These are phyloP conservation scores for Gryllus bimaculatus DNA, from an alignment of 1,140 invertebrate genomes.

Conservation along the genomic window DNA sequence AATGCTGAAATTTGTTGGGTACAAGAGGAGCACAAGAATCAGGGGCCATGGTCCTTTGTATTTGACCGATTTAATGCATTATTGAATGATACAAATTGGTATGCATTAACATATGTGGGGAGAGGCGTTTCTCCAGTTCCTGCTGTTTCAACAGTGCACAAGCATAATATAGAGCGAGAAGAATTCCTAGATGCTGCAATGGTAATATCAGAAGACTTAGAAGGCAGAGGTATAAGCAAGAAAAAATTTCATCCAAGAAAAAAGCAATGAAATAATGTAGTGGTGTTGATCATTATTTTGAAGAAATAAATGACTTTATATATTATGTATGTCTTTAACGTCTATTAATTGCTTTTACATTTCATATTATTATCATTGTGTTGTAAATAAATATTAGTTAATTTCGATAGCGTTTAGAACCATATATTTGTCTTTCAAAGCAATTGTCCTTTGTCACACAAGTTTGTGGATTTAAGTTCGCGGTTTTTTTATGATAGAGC, in stretches of 20 bases:
- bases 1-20: neutral
- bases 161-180: neutral
- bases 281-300: too few relatives aligned
- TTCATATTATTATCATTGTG: too few relatives aligned
- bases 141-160: neutral
- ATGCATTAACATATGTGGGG: neutral
- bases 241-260: neutral
- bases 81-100: neutral
- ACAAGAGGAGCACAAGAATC: neutral
- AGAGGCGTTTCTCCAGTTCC: neutral
- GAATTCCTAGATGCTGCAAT: neutral
- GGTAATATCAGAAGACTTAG: neutral
- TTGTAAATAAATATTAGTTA: too few relatives aligned
- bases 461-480: too few relatives aligned
- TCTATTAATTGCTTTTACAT: too few relatives aligned
- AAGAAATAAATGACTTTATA: too few relatives aligned
- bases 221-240: neutral
- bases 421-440: too few relatives aligned
- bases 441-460: too few relatives aligned
- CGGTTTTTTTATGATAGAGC: too few relatives aligned
- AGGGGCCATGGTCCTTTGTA: neutral
- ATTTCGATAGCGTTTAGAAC: too few relatives aligned
- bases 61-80: neutral
- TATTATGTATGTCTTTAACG: too few relatives aligned
- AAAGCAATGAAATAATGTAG: conserved; percentile 8